These are phyloP conservation scores for Trachymyrmex septentrionalis DNA, from an alignment of 1,140 invertebrate species.

Conservation along the genomic window DNA sequence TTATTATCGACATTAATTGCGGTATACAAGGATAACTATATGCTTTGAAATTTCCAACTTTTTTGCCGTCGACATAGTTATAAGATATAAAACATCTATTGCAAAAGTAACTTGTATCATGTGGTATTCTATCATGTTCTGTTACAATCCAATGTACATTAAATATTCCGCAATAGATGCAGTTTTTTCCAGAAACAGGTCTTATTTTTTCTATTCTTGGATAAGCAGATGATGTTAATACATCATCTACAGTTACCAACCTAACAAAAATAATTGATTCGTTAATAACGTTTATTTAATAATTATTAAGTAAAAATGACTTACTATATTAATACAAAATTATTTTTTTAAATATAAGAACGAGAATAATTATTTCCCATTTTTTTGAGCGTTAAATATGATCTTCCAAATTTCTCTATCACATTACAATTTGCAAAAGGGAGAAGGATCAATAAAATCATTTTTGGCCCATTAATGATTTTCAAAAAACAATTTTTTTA, in stretches of 20 bases:
- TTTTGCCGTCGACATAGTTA: constrained; percentile 88
- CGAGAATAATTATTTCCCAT: no score
- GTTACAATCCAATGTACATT: constrained; percentile 88
- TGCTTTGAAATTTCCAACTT: constrained; percentile 84
- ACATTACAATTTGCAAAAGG: no score
- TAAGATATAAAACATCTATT: constrained; percentile 89
- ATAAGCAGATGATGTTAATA: constrained; percentile 84
- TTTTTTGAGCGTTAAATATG: no score
- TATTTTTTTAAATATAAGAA: not conserved
- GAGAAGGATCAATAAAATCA: no score
- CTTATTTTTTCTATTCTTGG: constrained; percentile 86
- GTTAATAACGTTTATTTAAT: not conserved
- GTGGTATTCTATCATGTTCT: constrained; percentile 88
- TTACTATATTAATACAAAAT: not conserved
- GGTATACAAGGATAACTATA: constrained; percentile 81
- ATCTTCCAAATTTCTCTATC: no score
- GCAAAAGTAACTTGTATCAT: constrained; percentile 90
- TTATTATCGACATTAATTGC: not conserved
- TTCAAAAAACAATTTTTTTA: no score
- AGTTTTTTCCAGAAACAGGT: constrained; percentile 82
- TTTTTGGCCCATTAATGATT: no score
- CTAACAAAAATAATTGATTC: constrained; percentile 81
- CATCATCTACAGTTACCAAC: constrained; percentile 86
- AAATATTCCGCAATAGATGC: constrained; percentile 87
- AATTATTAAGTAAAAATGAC: not conserved